Evolutionary conservation across 2,888 invertebrate genomes (phyloP).

Genomic region (Busseola fusca): DNA sequence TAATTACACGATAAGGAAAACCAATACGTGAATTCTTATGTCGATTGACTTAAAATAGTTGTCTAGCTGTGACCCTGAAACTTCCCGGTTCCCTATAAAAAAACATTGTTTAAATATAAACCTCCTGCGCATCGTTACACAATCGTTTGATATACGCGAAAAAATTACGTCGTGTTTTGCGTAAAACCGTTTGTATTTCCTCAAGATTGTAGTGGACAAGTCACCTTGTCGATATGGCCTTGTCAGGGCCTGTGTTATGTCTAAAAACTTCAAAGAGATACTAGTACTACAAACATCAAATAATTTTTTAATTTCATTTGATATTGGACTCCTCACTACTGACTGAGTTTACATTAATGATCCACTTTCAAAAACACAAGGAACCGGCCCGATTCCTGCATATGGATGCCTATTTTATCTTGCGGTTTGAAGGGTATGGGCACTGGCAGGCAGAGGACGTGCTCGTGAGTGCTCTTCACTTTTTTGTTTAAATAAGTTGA

Average conservation of each 20-base stretch:
- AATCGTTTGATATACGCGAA: slow-evolving; percentile 42
- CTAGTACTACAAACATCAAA: neutral
- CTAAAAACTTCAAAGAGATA: slow-evolving; percentile 28
- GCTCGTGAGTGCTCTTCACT: no score
- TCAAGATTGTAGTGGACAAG: slow-evolving; percentile 14
- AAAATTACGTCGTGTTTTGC: slow-evolving; percentile 25
- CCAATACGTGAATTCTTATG: slow-evolving; percentile 22
- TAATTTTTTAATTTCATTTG: neutral
- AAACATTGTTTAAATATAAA: slow-evolving; percentile 49
- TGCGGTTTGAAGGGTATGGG: neutral
- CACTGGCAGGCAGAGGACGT: neutral
- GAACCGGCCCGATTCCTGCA: neutral
- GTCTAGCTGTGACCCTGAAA: slow-evolving; percentile 46
- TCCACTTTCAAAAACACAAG: neutral
- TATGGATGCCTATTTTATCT: neutral
- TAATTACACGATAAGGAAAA: neutral
- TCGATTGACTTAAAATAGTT: slow-evolving; percentile 51
- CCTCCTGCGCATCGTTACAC: slow-evolving; percentile 32
- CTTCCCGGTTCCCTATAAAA: slow-evolving; percentile 48
- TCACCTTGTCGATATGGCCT: slow-evolving; percentile 39
- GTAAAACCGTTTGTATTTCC: slow-evolving; percentile 29
- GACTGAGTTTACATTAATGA: neutral
- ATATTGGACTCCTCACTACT: neutral
- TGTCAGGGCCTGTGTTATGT: slow-evolving; percentile 7
- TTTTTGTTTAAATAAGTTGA: neutral